Conservation (phyloP, 2,113 vertebrate species). For the Tupaia chinensis region DNA sequence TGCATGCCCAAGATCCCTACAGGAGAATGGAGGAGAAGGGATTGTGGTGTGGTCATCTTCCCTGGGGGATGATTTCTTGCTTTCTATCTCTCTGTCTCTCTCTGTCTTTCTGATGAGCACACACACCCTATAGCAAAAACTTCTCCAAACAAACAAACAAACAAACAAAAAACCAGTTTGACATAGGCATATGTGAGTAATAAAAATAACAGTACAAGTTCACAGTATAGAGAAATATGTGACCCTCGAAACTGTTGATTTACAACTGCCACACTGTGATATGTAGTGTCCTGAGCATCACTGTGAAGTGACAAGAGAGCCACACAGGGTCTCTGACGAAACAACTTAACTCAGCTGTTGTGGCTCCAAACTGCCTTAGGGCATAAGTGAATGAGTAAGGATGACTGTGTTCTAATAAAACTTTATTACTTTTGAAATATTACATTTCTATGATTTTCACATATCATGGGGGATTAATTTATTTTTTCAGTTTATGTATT, state of each 20-base stretch:
- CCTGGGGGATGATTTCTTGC: no score
- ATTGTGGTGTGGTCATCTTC: no score
- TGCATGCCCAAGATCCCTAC: no score
- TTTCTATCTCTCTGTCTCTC: no score
- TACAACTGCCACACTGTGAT: background rate
- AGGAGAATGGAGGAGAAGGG: no score
- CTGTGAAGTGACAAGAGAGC: background rate
- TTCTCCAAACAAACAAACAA: no score
- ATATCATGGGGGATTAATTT: background rate
- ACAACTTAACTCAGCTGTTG: background rate
- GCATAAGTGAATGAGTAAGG: background rate
- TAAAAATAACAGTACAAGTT: background rate
- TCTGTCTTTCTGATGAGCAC: no score
- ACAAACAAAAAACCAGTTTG: no score
- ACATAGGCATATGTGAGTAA: background rate
- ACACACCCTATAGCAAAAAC: no score
- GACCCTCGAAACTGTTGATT: background rate
- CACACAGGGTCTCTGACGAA: background rate
- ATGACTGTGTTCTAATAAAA: slow-evolving; percentile 6
- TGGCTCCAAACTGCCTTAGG: background rate
- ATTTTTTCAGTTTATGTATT: background rate
- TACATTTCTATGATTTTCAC: background rate
- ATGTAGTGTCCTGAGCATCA: background rate
- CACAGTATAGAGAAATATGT: background rate
- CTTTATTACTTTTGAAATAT: background rate